These are phyloP conservation scores for Pandemis cinnamomeana DNA, from an alignment of 2,888 invertebrate genomes.

Conservation along the genomic window DNA sequence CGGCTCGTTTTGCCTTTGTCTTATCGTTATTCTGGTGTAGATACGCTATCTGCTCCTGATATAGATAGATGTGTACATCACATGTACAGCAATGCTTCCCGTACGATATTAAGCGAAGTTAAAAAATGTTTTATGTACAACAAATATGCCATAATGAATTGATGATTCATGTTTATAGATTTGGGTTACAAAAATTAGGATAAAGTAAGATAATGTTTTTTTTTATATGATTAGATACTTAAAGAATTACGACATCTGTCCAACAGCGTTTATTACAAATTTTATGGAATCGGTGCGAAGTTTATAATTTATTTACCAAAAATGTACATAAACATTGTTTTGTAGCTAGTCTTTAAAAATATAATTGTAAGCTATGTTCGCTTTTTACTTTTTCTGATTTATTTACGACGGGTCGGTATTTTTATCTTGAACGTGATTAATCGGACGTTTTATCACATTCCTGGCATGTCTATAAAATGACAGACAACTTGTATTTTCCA, in stretches of 20 bases:
- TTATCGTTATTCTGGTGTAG: conserved; percentile 64
- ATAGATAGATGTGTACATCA: conserved; percentile 63
- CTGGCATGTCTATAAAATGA: conserved; percentile 7
- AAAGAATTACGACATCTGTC: conserved; percentile 40
- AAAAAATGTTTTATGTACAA: conserved; percentile 41
- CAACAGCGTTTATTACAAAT: conserved; percentile 39
- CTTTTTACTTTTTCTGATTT: conserved; percentile 20
- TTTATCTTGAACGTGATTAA: conserved; percentile 16
- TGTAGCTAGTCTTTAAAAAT: conserved; percentile 63
- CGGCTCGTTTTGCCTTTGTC: conserved; percentile 56
- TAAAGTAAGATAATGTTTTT: conserved; percentile 28
- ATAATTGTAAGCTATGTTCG: conserved; percentile 29
- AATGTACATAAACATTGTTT: conserved; percentile 67
- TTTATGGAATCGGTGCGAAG: conserved; percentile 47
- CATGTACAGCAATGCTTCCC: conserved; percentile 51
- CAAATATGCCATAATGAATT: conserved; percentile 62
- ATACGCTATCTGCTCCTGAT: conserved; percentile 71
- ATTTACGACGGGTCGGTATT: neutral
- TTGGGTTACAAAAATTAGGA: conserved; percentile 36
- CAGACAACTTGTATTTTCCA: neutral
- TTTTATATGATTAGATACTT: conserved; percentile 39
- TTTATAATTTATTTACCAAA: conserved; percentile 62
- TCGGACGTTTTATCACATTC: conserved; percentile 28
- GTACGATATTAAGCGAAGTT: conserved; percentile 42
- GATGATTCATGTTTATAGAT: conserved; percentile 38